phyloP scores from a whole-genome alignment of 2,797 vertebrate genomes.

The Spea hammondii region DNA sequence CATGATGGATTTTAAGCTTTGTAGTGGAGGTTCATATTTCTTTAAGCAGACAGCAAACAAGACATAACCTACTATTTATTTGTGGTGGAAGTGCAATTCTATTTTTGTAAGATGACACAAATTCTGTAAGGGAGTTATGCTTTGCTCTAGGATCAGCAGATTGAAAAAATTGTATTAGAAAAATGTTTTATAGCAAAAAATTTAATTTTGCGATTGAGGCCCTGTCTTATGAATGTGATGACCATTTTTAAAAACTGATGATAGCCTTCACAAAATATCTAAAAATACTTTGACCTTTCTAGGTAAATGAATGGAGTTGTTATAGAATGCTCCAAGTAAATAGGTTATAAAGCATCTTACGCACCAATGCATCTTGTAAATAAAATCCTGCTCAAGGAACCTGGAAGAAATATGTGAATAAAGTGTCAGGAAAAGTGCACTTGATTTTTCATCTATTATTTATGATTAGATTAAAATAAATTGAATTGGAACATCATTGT shows the following conservation, averaged over 20 bases:
- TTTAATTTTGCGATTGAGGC: slow-evolving; percentile 21
- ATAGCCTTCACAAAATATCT: slow-evolving; percentile 17
- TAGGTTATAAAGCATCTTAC: slow-evolving; percentile 18
- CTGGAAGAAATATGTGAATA: slow-evolving; percentile 5
- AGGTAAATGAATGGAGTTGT: slow-evolving; percentile 1
- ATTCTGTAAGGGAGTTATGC: slow-evolving; percentile 20
- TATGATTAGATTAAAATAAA: slow-evolving; percentile 49
- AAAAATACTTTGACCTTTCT: slow-evolving; percentile 1
- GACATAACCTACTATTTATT: slow-evolving; percentile 18
- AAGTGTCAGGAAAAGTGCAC: background rate
- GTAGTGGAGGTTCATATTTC: slow-evolving; percentile 32
- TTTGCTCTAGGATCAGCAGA: slow-evolving; percentile 14
- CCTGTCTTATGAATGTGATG: slow-evolving; percentile 22
- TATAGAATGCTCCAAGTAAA: slow-evolving; percentile 18
- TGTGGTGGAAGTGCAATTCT: slow-evolving; percentile 34
- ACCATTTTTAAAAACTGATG: slow-evolving; percentile 20
- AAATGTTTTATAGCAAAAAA: slow-evolving; percentile 7
- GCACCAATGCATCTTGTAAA: slow-evolving; percentile 24
- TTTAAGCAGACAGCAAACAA: slow-evolving; percentile 34
- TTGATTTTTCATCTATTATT: slow-evolving; percentile 48
- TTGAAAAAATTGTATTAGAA: slow-evolving; percentile 4
- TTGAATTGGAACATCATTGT: slow-evolving; percentile 28
- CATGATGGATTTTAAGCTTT: slow-evolving; percentile 34
- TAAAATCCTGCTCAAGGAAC: slow-evolving; percentile 10
- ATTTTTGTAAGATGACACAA: slow-evolving; percentile 33